Conservation (phyloP, 2,888 invertebrate species). For the Protophormia terraenovae region DNA sequence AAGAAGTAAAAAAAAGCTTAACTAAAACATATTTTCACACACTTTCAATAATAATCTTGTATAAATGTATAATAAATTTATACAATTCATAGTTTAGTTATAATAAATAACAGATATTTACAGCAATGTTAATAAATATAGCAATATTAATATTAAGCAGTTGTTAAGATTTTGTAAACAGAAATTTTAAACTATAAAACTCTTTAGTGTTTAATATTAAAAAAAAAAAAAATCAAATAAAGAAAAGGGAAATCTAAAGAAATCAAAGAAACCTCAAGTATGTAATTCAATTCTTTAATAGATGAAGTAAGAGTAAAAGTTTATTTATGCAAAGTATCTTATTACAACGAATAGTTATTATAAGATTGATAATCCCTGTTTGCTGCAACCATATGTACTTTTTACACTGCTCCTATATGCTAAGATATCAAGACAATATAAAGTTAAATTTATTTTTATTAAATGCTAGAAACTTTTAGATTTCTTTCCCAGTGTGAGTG, state of each 20-base stretch:
- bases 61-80: slow-evolving; percentile 6
- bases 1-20: slow-evolving; percentile 1
- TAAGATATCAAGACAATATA: background rate
- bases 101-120: background rate
- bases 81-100: slow-evolving; percentile 14
- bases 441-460: background rate
- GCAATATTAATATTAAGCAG: background rate
- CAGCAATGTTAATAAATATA: slow-evolving; percentile 21
- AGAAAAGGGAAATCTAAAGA: background rate
- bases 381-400: background rate
- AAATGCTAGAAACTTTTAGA: background rate
- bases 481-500: background rate
- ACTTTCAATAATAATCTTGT: slow-evolving; percentile 27
- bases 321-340: slow-evolving; percentile 55
- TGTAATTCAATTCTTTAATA: slow-evolving; percentile 19
- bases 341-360: slow-evolving; percentile 40
- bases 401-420: background rate
- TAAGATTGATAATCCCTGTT: slow-evolving; percentile 23
- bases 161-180: background rate
- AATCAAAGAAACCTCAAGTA: background rate
- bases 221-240: background rate
- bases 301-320: slow-evolving; percentile 25
- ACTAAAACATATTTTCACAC: slow-evolving; percentile 50
- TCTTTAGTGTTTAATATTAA: background rate
- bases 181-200: background rate